Percentiles rank a stretch among this genome's conserved stretches.
Evolutionary conservation across 2,113 vertebrate species (phyloP).

Genomic region (Myotis davidii): DNA sequence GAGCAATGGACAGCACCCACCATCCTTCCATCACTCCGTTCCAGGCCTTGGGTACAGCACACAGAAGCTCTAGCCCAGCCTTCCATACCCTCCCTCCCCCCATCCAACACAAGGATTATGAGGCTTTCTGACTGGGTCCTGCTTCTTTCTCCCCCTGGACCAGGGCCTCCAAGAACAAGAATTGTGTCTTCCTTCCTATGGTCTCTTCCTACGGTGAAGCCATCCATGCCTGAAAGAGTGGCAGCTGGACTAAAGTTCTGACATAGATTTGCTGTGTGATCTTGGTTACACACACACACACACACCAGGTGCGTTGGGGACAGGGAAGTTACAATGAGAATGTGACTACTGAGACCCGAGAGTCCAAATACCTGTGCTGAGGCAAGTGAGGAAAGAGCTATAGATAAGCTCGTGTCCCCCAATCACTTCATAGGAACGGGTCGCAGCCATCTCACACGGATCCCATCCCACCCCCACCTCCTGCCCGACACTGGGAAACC

Average conservation of each 20-base stretch:
- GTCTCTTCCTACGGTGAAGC: neutral
- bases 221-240: neutral
- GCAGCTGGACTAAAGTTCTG: neutral
- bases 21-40: neutral
- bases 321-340: conserved; percentile 9
- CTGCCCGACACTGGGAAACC: conserved; percentile 65
- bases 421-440: neutral
- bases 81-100: neutral
- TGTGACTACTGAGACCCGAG: neutral
- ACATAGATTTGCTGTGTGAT: conserved; percentile 53
- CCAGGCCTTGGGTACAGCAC: neutral
- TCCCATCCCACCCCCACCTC: conserved; percentile 68
- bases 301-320: no score
- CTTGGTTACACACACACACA: neutral
- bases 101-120: neutral
- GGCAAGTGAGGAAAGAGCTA: neutral
- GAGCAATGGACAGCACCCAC: neutral
- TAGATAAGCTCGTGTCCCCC: neutral
- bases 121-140: neutral
- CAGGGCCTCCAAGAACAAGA: neutral
- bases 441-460: conserved; percentile 29
- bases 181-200: neutral
- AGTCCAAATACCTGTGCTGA: neutral
- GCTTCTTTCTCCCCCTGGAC: neutral
- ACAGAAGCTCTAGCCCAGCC: neutral